These are phyloP conservation scores for Platyrinchus mystaceus DNA, from an alignment of 2,797 vertebrate species.

Conservation along the genomic window DNA sequence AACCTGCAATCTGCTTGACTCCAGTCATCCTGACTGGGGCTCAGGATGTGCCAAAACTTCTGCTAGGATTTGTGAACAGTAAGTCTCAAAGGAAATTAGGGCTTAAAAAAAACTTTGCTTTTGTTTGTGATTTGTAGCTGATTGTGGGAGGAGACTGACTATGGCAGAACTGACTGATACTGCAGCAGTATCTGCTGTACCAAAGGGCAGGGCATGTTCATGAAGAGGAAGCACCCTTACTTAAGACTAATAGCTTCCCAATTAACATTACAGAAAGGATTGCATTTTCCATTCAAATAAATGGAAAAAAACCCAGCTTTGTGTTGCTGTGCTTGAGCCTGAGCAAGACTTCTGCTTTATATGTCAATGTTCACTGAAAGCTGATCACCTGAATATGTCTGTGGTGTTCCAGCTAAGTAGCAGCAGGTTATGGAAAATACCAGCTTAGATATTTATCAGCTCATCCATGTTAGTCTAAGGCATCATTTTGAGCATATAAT, in stretches of 20 bases:
- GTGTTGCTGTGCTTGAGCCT: background rate
- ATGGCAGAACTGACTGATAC: background rate
- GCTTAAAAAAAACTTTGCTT: slow-evolving; percentile 26
- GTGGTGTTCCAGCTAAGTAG: background rate
- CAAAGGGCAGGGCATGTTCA: background rate
- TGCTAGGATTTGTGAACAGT: slow-evolving; percentile 31
- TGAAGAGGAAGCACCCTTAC: slow-evolving; percentile 6
- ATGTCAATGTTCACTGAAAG: background rate
- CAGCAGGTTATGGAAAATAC: background rate
- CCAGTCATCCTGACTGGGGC: slow-evolving; percentile 13
- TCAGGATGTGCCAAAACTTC: slow-evolving; percentile 54
- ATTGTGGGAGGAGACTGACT: background rate
- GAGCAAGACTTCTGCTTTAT: background rate
- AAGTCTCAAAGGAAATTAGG: slow-evolving; percentile 43
- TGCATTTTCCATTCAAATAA: background rate
- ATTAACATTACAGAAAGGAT: slow-evolving; percentile 16
- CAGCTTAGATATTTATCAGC: background rate
- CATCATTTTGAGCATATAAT: background rate
- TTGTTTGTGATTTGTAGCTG: slow-evolving; percentile 8
- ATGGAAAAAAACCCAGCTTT: no score
- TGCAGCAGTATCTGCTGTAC: background rate
- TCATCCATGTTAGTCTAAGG: background rate
- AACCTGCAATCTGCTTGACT: slow-evolving; percentile 48
- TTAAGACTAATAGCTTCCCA: background rate
- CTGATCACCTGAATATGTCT: background rate